Conservation (phyloP, 37 sponge, comb jelly and placozoan genomes). For the Agelas oroides region DNA sequence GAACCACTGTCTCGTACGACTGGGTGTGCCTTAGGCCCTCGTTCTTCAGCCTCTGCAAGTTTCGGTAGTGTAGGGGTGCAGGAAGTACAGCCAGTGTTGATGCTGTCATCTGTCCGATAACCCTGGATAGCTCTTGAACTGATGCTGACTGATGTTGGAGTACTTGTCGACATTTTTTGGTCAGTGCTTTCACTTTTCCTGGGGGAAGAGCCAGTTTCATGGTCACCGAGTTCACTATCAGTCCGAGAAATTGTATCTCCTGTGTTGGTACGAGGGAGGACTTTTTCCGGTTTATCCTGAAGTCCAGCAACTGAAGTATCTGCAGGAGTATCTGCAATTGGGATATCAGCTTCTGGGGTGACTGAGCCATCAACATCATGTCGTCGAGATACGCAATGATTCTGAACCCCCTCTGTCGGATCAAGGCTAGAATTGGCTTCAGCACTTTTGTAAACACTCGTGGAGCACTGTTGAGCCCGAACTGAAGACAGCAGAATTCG, state of each 20-base stretch:
- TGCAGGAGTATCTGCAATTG: too few species aligned
- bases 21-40: too few species aligned
- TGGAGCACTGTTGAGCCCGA: conserved; percentile 58
- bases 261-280: conserved; percentile 25
- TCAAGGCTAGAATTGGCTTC: conserved; percentile 51
- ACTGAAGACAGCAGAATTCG: conserved; percentile 45
- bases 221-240: conserved; percentile 15
- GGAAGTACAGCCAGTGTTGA: conserved; percentile 22
- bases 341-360: too few species aligned
- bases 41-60: conserved; percentile 41
- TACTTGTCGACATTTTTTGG: not conserved
- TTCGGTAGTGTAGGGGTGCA: conserved; percentile 48
- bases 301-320: conserved; percentile 43
- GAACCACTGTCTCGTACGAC: too few species aligned
- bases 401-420: conserved; percentile 33
- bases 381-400: conserved; percentile 56
- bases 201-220: not conserved
- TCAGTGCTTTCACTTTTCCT: not conserved
- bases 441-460: conserved; percentile 32
- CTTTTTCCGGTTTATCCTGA: conserved; percentile 52
- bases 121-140: conserved; percentile 10
- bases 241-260: conserved; percentile 51
- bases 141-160: not conserved
- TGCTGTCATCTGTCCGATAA: conserved; percentile 51
- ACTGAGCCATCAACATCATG: conserved; percentile 51